A percentile compares a stretch with the other conserved stretches of the same genome.
These are phyloP conservation scores for Caenorhabditis latens DNA, from an alignment of 1,140 invertebrate genomes.

Conservation along the genomic window DNA sequence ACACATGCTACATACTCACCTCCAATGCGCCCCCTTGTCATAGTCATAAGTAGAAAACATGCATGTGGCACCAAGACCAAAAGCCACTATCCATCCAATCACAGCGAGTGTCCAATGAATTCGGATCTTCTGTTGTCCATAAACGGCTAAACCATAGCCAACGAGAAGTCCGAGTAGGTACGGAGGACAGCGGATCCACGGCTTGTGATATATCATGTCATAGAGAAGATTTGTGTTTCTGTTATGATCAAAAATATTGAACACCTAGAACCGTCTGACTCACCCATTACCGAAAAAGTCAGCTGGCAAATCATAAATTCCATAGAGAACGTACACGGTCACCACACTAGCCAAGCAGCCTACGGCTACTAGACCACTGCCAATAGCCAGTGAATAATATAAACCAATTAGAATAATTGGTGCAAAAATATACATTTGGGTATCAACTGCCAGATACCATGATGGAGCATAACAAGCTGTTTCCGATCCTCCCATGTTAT, in stretches of 20 bases:
- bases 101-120: constrained; percentile 30
- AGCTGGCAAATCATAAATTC: constrained; percentile 30
- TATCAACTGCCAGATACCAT: constrained; percentile 2
- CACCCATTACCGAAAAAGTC: constrained; percentile 40
- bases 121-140: not conserved
- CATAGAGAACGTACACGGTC: constrained; percentile 9
- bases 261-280: not conserved
- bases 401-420: not conserved
- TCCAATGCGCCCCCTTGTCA: constrained; percentile 19
- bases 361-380: not conserved
- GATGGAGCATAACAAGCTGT: not conserved
- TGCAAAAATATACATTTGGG: not conserved
- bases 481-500: constrained; percentile 77
- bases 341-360: not conserved
- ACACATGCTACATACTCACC: not conserved
- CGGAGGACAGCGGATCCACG: constrained; percentile 51
- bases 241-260: not conserved
- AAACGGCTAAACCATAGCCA: constrained; percentile 6
- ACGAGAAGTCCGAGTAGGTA: constrained; percentile 42
- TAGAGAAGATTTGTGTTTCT: constrained; percentile 25
- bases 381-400: not conserved
- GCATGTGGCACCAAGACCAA: constrained; percentile 15
- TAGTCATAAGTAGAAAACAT: constrained; percentile 51
- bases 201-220: constrained; percentile 33
- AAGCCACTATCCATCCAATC: constrained; percentile 43